Conservation (phyloP, 2,797 vertebrate genomes). For the Acrocephalus scirpaceus region DNA sequence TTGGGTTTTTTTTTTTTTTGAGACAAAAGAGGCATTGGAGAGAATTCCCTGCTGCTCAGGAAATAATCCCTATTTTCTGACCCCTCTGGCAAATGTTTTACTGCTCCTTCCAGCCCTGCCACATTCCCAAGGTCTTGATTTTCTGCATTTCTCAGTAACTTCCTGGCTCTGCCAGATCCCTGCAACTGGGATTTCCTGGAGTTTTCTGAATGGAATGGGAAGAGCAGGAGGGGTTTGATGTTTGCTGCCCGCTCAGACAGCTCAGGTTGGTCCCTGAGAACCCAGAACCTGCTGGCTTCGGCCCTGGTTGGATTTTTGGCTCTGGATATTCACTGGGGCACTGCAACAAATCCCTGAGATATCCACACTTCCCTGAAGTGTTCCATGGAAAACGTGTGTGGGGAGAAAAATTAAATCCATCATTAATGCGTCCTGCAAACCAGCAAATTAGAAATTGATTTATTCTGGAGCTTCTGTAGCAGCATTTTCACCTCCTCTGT, state of each 20-base stretch:
- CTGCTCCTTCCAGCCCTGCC: not conserved
- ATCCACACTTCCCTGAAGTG: too few relatives aligned
- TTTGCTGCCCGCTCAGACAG: not conserved
- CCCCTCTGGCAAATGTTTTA: not conserved
- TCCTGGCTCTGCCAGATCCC: not conserved
- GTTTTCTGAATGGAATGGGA: not conserved
- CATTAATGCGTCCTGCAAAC: not conserved
- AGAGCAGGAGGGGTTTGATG: accelerated
- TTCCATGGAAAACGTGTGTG: not conserved
- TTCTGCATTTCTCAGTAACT: not conserved
- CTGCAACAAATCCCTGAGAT: not conserved
- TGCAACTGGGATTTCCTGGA: not conserved
- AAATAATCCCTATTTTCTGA: not conserved
- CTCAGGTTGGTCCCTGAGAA: not conserved
- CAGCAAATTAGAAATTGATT: not conserved
- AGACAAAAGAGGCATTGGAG: not conserved
- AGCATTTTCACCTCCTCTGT: not conserved
- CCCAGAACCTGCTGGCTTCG: not conserved
- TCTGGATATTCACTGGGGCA: accelerated
- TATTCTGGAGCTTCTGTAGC: not conserved
- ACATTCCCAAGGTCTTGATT: not conserved
- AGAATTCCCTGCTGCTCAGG: not conserved
- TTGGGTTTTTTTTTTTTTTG: not conserved
- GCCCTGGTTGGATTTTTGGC: not conserved
- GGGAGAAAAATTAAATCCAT: not conserved